phyloP scores from a whole-genome alignment of 2,113 vertebrate genomes.

The Ariopsis seemanni region DNA sequence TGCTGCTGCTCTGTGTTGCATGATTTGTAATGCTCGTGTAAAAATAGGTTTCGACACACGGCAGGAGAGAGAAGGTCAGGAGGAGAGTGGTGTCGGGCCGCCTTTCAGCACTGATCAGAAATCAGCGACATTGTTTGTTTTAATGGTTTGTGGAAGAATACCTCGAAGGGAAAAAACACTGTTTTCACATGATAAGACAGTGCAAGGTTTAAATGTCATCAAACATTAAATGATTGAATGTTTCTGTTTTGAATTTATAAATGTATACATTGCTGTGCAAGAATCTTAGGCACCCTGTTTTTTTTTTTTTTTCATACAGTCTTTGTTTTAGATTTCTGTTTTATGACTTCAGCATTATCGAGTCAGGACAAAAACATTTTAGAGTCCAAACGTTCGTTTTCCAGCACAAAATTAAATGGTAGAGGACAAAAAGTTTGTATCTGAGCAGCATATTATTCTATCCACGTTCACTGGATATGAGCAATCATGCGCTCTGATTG shows the following conservation, averaged over 20 bases:
- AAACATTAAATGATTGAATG: background rate
- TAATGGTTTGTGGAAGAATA: background rate
- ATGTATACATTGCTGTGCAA: too few species aligned
- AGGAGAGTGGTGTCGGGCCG: conserved; percentile 10
- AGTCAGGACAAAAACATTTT: too few species aligned
- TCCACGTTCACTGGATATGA: too few species aligned
- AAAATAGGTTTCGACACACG: conserved; percentile 37
- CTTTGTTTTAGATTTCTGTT: conserved; percentile 13
- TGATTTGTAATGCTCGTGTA: conserved; percentile 39
- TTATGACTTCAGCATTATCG: too few species aligned
- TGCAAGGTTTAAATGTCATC: background rate
- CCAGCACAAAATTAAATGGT: too few species aligned
- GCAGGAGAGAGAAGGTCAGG: background rate
- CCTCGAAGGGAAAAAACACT: background rate
- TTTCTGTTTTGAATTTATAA: background rate
- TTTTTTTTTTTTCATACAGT: background rate
- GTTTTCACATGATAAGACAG: background rate
- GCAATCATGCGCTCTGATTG: too few species aligned
- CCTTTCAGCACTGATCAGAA: background rate
- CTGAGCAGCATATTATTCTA: too few species aligned
- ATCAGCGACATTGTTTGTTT: background rate
- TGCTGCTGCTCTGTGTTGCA: conserved; percentile 10
- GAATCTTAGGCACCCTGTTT: background rate
- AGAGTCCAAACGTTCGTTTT: too few species aligned
- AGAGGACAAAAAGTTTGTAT: too few species aligned